These are phyloP conservation scores for Gobius niger DNA, from an alignment of 2,113 vertebrate species.

Conservation along the genomic window DNA sequence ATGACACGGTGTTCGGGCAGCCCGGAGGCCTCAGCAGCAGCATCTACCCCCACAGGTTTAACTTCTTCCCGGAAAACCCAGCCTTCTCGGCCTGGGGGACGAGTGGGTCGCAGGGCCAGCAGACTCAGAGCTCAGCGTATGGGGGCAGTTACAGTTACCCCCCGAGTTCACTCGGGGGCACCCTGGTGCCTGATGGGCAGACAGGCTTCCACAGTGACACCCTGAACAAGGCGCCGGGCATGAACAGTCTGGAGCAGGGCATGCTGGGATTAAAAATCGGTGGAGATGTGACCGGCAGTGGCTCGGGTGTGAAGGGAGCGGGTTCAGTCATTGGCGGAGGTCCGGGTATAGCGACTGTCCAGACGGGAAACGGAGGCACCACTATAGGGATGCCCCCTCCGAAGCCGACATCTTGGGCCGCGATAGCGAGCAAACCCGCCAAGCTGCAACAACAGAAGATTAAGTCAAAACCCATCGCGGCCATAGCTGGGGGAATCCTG, in stretches of 20 bases:
- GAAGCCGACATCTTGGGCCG: slow-evolving; percentile 95
- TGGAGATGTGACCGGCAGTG: slow-evolving; percentile 82
- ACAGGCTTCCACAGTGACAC: slow-evolving; percentile 93
- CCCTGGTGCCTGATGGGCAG: slow-evolving; percentile 90
- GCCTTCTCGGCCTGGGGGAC: slow-evolving; percentile 97
- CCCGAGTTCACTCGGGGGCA: slow-evolving; percentile 92
- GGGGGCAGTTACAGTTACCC: slow-evolving; percentile 96
- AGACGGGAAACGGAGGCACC: slow-evolving; percentile 83
- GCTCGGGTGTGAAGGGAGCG: slow-evolving; percentile 87
- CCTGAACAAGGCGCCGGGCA: slow-evolving; percentile 92
- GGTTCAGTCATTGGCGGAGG: slow-evolving; percentile 85
- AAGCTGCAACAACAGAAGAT: slow-evolving; percentile 92
- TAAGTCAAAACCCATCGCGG: slow-evolving; percentile 86
- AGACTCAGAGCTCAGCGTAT: slow-evolving; percentile 93
- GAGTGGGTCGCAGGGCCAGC: slow-evolving; percentile 93
- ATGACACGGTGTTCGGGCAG: slow-evolving; percentile 96
- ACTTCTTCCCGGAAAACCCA: slow-evolving; percentile 96
- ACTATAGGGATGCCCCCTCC: slow-evolving; percentile 86
- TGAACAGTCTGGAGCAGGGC: slow-evolving; percentile 96
- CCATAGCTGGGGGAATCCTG: slow-evolving; percentile 77
- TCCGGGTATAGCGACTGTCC: slow-evolving; percentile 68
- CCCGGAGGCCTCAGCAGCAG: slow-evolving; percentile 92
- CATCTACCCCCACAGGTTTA: slow-evolving; percentile 95
- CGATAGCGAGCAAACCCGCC: slow-evolving; percentile 96
- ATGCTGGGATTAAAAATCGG: slow-evolving; percentile 95